Base-by-base conservation (phyloP, 2,888 invertebrate genomes). In the Drosophila pseudotakahashii region DNA sequence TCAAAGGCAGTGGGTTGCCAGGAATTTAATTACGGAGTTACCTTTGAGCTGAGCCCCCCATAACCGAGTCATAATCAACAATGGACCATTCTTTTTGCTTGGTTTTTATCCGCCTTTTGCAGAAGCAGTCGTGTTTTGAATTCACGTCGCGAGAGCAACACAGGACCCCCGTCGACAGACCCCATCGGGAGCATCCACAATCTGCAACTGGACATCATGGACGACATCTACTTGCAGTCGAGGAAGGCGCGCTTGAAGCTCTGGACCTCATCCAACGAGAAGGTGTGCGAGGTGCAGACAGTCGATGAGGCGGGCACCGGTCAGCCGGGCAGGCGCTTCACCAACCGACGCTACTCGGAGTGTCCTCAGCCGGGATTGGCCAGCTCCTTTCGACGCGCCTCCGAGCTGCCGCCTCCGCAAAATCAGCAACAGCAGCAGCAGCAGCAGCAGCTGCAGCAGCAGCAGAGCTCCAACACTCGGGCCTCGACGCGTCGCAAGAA, bases 131-230 rank as follows among this genome's bases (percentile, higher is more conserved):
- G 92, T 13, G 78, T 90, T 41, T 57, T 90, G 23, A 86, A 82
- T 14, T 92, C 91, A 0, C 89, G 92, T 0, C 89, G 92, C 19
- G 92, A 92, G 58, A 92, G 92, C 44, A 92, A 92, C 53, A 86
- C 90, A 10, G 95, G 96, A 76, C 95, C 96, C 53, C 95, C 96
- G 51, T 94, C 96, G 44, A 95, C 95, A 53, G 95, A 95, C 85
- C 93, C 95, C 44, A 92, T 94, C 50, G 96, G 96, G 59, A 96
- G 96, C 91, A 95, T 95, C 44, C 97, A 97, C 91, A 97, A 97
- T 89, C 93, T 97, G 7, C 96, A 96, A 90, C 92, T 97, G 81
- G 97, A 97, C 89, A 97, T 97, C 77, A 97, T 97, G 97, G 97
- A 97, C 84, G 96, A 97, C 89, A 97, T 97, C 72, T 81, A 79